A percentile compares a stretch with the other conserved stretches of the same genome.
Conservation (phyloP, 2,888 invertebrate genomes). For the Orthonychiurus folsomi region DNA sequence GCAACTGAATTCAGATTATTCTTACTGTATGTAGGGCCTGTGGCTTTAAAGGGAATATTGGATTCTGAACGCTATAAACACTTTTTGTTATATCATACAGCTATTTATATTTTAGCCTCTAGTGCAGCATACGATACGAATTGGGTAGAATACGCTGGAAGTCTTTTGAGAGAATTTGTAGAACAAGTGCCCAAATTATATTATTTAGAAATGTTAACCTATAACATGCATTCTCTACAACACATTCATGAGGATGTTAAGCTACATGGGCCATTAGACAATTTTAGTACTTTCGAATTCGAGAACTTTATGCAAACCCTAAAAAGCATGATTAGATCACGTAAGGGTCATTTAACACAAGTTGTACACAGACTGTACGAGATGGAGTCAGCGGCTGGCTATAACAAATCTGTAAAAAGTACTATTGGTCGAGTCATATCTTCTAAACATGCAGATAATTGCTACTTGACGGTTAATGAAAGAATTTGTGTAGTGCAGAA, state of each 20-base stretch:
- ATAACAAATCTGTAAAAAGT: too few species aligned
- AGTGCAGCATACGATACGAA: background rate
- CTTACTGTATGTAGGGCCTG: slow-evolving; percentile 35
- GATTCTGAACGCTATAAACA: slow-evolving; percentile 17
- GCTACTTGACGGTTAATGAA: too few species aligned
- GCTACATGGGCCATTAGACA: slow-evolving; percentile 41
- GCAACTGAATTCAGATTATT: slow-evolving; percentile 39
- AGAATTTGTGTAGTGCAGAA: too few species aligned
- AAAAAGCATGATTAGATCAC: slow-evolving; percentile 12
- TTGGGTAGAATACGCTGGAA: slow-evolving; percentile 31
- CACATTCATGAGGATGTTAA: slow-evolving; percentile 42
- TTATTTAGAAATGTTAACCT: slow-evolving; percentile 41
- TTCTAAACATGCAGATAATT: too few species aligned
- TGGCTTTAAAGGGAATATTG: slow-evolving; percentile 26
- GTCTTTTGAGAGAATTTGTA: slow-evolving; percentile 35
- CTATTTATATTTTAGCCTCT: slow-evolving; percentile 12
- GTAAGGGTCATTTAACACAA: background rate
- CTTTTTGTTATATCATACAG: slow-evolving; percentile 11
- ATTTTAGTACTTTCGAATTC: slow-evolving; percentile 42
- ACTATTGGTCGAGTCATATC: too few species aligned
- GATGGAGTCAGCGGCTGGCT: too few species aligned
- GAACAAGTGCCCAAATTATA: slow-evolving; percentile 39
- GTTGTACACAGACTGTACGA: slow-evolving; percentile 8
- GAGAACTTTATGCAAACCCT: slow-evolving; percentile 41
- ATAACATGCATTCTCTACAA: slow-evolving; percentile 43